Evolutionary conservation across 2,888 invertebrate species (phyloP).

Genomic region (Chalcosyrphus nemorum): DNA sequence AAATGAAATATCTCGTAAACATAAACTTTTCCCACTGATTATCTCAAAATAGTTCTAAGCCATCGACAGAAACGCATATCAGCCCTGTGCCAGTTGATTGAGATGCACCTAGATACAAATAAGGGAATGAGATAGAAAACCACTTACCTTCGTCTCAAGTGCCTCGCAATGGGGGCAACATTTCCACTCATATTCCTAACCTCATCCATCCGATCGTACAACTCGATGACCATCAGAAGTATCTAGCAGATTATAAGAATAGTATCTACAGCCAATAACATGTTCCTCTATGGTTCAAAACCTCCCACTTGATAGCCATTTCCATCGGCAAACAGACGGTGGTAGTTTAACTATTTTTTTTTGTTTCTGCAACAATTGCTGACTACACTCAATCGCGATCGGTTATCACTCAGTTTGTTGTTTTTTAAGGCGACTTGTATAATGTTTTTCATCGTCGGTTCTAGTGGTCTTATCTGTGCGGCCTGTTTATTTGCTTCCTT

Average conservation of each 20-base stretch:
- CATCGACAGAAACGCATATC: too few relatives aligned
- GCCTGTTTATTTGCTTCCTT: conserved; percentile 1
- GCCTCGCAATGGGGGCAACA: background rate
- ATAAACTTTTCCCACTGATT: too few relatives aligned
- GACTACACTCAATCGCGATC: conserved; percentile 3
- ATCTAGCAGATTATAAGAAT: background rate
- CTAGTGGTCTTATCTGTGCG: background rate
- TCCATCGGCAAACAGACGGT: background rate
- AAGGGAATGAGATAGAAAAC: background rate
- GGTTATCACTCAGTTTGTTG: conserved; percentile 37
- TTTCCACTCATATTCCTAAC: background rate
- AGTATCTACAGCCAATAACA: conserved; percentile 1
- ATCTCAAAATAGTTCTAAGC: too few relatives aligned
- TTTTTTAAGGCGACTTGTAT: conserved; percentile 5
- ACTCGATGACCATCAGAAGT: background rate
- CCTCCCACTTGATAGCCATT: conserved; percentile 10
- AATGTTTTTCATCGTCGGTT: background rate
- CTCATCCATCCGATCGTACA: background rate
- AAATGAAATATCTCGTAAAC: too few relatives aligned
- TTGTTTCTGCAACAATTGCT: conserved; percentile 34
- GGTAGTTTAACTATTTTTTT: background rate
- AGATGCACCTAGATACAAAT: background rate
- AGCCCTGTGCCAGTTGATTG: too few relatives aligned
- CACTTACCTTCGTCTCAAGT: background rate
- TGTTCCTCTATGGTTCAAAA: conserved; percentile 6